Conservation (phyloP, 2,797 vertebrate genomes). For the Scleropages formosus region DNA sequence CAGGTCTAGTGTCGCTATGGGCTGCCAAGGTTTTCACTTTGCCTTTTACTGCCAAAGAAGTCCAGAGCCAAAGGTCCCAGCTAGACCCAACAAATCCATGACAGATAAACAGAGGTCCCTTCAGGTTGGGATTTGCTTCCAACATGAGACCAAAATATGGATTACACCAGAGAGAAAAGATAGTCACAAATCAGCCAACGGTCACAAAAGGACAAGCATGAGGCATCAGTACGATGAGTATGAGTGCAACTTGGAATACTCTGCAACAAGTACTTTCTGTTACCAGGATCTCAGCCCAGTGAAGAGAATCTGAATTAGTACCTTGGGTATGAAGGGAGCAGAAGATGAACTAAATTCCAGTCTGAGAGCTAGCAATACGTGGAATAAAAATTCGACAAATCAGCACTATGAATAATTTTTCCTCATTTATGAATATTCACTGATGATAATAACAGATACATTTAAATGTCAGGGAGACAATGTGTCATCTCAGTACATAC, state of each 20-base stretch:
- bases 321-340: too few species aligned
- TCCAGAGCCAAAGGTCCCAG: conserved; percentile 24
- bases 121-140: conserved; percentile 70
- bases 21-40: conserved; percentile 36
- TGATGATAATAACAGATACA: neutral
- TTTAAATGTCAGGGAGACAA: neutral
- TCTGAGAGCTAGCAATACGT: too few species aligned
- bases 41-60: conserved; percentile 32
- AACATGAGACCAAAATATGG: conserved; percentile 63
- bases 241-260: too few species aligned
- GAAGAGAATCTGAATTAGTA: too few species aligned
- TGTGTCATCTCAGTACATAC: conserved; percentile 9
- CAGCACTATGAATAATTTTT: neutral
- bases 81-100: conserved; percentile 58
- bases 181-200: conserved; percentile 63
- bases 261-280: too few species aligned
- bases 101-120: conserved; percentile 57
- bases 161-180: conserved; percentile 65
- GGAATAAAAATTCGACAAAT: neutral
- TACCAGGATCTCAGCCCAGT: too few species aligned
- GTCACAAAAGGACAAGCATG: conserved; percentile 50
- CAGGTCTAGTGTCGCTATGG: conserved; percentile 38
- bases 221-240: too few species aligned
- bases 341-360: too few species aligned
- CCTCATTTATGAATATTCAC: conserved; percentile 3